A percentile compares a stretch with the other conserved stretches of the same genome.
Evolutionary conservation across 2,888 invertebrate species (phyloP).

Genomic region (Gymnocheta viridis): DNA sequence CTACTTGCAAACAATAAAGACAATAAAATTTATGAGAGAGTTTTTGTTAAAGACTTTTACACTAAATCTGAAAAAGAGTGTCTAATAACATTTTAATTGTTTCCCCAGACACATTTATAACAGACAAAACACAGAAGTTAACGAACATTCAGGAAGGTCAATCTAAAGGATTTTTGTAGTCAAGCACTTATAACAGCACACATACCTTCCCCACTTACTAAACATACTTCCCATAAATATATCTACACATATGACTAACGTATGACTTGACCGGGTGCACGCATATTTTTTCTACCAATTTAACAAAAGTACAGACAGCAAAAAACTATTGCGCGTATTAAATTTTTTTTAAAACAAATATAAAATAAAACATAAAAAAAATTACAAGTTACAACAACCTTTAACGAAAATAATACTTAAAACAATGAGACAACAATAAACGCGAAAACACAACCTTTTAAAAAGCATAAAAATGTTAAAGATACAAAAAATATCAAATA

Average conservation of each 20-base stretch:
- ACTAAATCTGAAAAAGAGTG: not conserved
- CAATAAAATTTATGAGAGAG: no score
- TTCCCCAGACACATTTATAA: not conserved
- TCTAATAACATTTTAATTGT: not conserved
- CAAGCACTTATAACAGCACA: no score
- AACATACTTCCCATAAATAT: conserved; percentile 51
- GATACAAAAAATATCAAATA: not conserved
- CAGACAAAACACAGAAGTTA: no score
- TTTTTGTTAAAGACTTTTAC: no score
- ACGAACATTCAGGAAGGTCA: not conserved
- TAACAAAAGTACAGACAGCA: conserved; percentile 37
- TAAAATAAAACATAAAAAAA: conserved; percentile 21
- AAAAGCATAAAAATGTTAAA: conserved; percentile 17
- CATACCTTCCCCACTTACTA: conserved; percentile 38
- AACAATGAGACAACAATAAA: conserved; percentile 66
- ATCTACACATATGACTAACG: conserved; percentile 64
- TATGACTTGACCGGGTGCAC: conserved; percentile 69
- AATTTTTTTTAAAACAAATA: conserved; percentile 31
- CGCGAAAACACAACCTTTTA: conserved; percentile 46
- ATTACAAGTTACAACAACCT: conserved; percentile 55
- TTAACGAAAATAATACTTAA: conserved; percentile 55
- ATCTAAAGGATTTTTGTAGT: not conserved
- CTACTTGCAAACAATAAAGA: not conserved
- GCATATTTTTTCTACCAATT: conserved; percentile 65
- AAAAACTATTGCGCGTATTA: conserved; percentile 41